Percentiles rank a stretch among this genome's conserved stretches.
Conservation (phyloP, 2,888 invertebrate genomes). For the Orchesellides sinensis region DNA sequence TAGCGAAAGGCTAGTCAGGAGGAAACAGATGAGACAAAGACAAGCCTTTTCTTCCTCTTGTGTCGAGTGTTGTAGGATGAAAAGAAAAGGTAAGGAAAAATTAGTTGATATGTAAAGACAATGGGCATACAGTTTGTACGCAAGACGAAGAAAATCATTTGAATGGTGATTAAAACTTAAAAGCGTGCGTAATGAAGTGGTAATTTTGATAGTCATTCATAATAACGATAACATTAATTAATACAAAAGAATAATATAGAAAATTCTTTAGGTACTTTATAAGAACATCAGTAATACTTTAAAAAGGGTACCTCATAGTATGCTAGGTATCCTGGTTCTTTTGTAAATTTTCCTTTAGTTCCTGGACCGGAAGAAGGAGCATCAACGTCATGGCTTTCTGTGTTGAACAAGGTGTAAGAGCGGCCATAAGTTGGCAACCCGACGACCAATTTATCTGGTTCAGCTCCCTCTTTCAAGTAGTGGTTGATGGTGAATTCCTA, state of each 20-base stretch:
- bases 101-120: neutral
- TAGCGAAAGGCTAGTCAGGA: too few species aligned
- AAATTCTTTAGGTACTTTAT: neutral
- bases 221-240: neutral
- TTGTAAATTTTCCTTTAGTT: slow-evolving; percentile 91
- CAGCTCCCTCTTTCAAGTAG: slow-evolving; percentile 77
- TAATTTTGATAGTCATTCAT: neutral
- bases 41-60: neutral
- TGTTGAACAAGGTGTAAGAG: slow-evolving; percentile 92
- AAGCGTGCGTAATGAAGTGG: neutral
- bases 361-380: slow-evolving; percentile 94
- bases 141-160: neutral
- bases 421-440: slow-evolving; percentile 84
- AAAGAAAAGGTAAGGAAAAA: slow-evolving; percentile 2
- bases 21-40: neutral
- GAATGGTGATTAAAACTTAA: neutral
- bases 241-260: neutral
- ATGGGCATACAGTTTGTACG: neutral
- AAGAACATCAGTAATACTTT: slow-evolving; percentile 33
- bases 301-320: slow-evolving; percentile 87
- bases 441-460: slow-evolving; percentile 76
- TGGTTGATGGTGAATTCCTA: slow-evolving; percentile 77
- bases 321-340: slow-evolving; percentile 94
- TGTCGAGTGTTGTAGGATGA: neutral
- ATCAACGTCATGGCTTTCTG: slow-evolving; percentile 89